Evolutionary conservation across 2,797 vertebrate species (phyloP), one percentile per base, ranked within the genome.

Genomic region (Monodelphis domestica): DNA sequence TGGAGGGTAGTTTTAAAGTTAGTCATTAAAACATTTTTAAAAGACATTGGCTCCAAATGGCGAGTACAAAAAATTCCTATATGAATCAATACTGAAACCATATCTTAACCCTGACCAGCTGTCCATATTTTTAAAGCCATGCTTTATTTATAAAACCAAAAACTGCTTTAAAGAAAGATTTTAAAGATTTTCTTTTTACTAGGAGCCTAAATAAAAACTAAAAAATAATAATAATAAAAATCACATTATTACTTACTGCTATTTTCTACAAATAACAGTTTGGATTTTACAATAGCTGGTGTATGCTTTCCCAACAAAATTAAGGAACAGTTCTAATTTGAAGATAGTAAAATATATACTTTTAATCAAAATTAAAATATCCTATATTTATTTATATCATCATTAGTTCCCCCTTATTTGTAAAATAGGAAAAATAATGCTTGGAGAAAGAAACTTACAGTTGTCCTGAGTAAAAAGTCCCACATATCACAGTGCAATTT

Each of bases 41-140:
- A 92, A 94, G 10, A 91, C 38, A 91, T 90, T 95, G 94, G 89
- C 91, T 95, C 94, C 54, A 17, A 57, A 95, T 90, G 92, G 29
- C 89, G 57, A 95, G 2, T 57, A 94, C 54, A 95, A 55, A 93
- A 94, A 89, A 63, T 53, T 5, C 92, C 91, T 1, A 10, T 29
- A 93, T 21, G 63, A 90, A 96, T 88, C 59, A 53, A 94, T 88
- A 84, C 91, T 95, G 91, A 97, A 93, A 94, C 94, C 92, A 92
- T 95, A 95, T 94, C 50, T 55, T 96, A 24, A 93, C 56, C 56
- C 94, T 95, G 24, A 89, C 15, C 54, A 92, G 63, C 89, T 96
- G 89, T 5, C 95, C 84, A 78, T 54, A 26, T 90, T 97, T 93
- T 94, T 92, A 96, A 95, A 92, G 33, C 30, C 56, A 96, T 12